Evolutionary conservation across 92 coral and sea anemone species (phyloP), one percentile per base, ranked within the genome.

Genomic region (Phenganax subtilis): DNA sequence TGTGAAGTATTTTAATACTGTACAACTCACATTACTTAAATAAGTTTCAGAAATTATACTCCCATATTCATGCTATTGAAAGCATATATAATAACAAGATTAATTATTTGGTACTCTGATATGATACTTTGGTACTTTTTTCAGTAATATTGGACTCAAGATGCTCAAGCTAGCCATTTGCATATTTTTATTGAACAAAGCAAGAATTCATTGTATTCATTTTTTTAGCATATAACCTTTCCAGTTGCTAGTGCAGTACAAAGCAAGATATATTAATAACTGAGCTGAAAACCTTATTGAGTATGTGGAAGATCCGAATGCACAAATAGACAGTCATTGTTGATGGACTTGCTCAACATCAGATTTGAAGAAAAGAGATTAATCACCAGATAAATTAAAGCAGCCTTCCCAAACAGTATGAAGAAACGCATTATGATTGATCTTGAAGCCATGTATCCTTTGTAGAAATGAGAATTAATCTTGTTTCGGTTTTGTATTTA

Each of bases 251-350:
- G 54, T 69, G 75, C 29, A 47, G 16, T 69, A 15, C 6, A 29
- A 69, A 51, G 54, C 17, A 51, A 17, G 29, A 69, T 7, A 10
- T 29, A 11, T 69, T 69, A 17, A 4, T 51, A 69, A 69, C 12
- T 69, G 75, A 69, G 75, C 75, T 69, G 17, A 69, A 69, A 6
- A 69, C 75, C 51, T 69, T 69, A 8, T 69, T 12, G 29, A 69
- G 15, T 69, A 69, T 15, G 16, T 6, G 52, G 54, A 69, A 7
- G 75, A 69, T 47, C 75, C 51, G 29, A 69, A 69, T 47, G 75
- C 75, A 69, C 54, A 69, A 17, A 16, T 69, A 69, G 29, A 69
- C 75, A 69, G 25, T 69, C 52, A 17, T 69, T 69, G 54, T 30
- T 69, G 54, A 69, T 69, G 75, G 75, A 57, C 12, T 4, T 69